Evolutionary conservation across 2,888 invertebrate genomes (phyloP).

Genomic region (Acanthosoma haemorrhoidale): DNA sequence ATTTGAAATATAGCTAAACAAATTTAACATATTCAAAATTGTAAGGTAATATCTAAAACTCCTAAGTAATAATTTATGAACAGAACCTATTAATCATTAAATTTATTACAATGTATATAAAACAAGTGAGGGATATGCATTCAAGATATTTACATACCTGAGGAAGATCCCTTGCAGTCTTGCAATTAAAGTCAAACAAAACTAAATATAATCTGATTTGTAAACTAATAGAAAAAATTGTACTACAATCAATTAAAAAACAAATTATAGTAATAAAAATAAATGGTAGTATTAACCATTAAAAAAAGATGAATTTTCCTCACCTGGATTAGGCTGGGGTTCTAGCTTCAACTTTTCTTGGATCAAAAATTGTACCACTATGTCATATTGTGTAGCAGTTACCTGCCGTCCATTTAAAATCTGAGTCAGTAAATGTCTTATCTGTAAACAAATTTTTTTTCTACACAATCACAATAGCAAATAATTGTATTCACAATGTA

Average conservation of each 20-base stretch:
- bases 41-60: no score
- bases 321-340: conserved; percentile 59
- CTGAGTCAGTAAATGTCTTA: conserved; percentile 47
- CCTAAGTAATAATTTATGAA: neutral
- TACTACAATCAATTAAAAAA: no score
- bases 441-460: neutral
- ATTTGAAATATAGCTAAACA: no score
- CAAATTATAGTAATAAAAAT: no score
- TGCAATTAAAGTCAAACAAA: neutral
- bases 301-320: neutral
- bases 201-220: neutral
- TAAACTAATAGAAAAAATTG: neutral
- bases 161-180: neutral
- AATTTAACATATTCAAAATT: no score
- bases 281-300: no score
- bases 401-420: conserved; percentile 54
- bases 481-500: no score
- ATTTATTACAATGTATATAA: neutral
- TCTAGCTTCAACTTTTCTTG: conserved; percentile 61
- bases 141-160: neutral
- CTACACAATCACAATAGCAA: no score
- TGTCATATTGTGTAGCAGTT: conserved; percentile 72
- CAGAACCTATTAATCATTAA: neutral
- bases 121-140: neutral
- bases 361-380: conserved; percentile 67